phyloP scores from a whole-genome alignment of 23 tunicate genomes.

The Halocynthia roretzi region DNA sequence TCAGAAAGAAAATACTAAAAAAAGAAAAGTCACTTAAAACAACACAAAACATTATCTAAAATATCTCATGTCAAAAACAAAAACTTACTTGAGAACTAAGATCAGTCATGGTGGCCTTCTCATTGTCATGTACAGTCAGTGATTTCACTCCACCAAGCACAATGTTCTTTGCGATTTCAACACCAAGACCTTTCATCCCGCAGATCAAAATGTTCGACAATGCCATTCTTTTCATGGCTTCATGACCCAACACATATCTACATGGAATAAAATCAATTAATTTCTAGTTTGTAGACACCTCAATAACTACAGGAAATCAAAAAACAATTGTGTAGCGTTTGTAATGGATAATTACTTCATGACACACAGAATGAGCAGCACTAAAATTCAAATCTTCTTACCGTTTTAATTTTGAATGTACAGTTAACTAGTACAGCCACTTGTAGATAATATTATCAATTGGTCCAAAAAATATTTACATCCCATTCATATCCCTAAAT shows the following conservation, averaged over 20 bases:
- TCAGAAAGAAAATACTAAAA: slow-evolving; percentile 76
- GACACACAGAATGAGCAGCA: neutral
- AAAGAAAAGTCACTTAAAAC: neutral
- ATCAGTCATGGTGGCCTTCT: slow-evolving; percentile 41
- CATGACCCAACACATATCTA: slow-evolving; percentile 95
- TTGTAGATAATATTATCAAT: no score
- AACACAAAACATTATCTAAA: neutral
- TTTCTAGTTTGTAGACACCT: neutral
- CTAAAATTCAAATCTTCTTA: no score
- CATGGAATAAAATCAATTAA: neutral
- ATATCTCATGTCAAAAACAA: neutral
- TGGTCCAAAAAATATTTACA: no score
- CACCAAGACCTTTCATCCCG: slow-evolving; percentile 90
- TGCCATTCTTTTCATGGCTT: slow-evolving; percentile 97
- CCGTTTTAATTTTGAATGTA: no score
- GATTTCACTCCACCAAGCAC: slow-evolving; percentile 92
- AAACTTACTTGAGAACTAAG: slow-evolving; percentile 77
- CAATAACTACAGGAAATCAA: no score
- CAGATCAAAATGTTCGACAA: slow-evolving; percentile 83
- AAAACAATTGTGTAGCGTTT: neutral
- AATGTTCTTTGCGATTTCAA: slow-evolving; percentile 95
- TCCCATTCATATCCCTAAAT: no score
- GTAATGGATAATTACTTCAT: neutral
- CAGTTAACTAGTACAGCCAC: no score
- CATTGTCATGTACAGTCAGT: slow-evolving; percentile 81